Base-by-base conservation (phyloP, 2,797 vertebrate species). In the Arctocebus calabarensis region DNA sequence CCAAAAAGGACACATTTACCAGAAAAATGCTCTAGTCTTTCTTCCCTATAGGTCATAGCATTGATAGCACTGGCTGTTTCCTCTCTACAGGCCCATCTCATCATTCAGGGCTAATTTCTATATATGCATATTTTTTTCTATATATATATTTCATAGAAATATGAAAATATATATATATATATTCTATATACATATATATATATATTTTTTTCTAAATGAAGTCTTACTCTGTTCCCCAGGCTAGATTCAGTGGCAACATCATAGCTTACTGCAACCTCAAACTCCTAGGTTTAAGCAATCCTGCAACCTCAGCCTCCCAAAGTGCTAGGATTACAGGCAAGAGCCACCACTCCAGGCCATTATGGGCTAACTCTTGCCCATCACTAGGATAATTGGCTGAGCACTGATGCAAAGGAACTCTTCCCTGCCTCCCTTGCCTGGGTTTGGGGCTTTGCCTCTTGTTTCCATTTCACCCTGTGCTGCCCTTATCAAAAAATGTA, bases 381-480 rank as follows among this genome's bases (percentile, higher is more conserved):
- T 70, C 16, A 13, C 14, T 77, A 62, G 74, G n/a, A 55, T 20
- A 32, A 25, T 2, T 22, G 25, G 40, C 12, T 34, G 20, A 70
- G 19, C 29, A 61, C 55, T 23, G 59, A 5, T 83, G 19, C 29
- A 74, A 22, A 91, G 70, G 6, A 89, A n/a, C 22, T 34, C 45
- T 78, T 91, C 45, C 5, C 8, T 82, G 57, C 64, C 17, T 23
- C 25, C 37, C 57, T 52, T 71, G 14, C 1, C 43, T 23, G 12
- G 29, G 13, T 79, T 2, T 77, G 16, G 20, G 10, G 3, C 52
- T 85, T 85, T 84, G 61, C 2, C 40, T 82, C 23, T 73, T 34
- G 10, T 25, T 25, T 10, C n/a, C 23, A 37, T 20, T 64, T 12
- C 0, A 22, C 25, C 9, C 20, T 11, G 1, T 19, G 2, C 23